These are phyloP conservation scores for Meliscaeva auricollis DNA, from an alignment of 2,888 invertebrate species.

Conservation along the genomic window DNA sequence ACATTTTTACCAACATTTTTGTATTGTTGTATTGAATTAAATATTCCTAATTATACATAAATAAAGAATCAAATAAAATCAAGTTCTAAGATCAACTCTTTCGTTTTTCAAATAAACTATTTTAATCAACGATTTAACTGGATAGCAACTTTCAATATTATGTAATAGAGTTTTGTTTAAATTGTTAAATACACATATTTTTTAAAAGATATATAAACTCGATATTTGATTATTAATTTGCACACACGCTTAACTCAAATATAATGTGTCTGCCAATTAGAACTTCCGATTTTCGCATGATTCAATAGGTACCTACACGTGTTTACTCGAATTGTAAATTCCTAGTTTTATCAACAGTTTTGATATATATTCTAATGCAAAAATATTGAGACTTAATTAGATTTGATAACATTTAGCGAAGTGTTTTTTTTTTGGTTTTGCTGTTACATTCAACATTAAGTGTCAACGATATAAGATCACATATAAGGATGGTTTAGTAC, in stretches of 20 bases:
- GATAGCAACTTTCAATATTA: conserved; percentile 1
- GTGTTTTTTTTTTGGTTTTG: neutral
- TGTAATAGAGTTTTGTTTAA: conserved; percentile 16
- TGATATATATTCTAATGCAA: conserved; percentile 36
- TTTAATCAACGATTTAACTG: neutral
- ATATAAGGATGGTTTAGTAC: conserved; percentile 52
- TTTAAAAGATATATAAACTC: neutral
- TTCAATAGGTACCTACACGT: neutral
- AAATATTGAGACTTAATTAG: conserved; percentile 25
- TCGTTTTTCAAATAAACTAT: conserved; percentile 14
- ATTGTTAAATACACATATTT: neutral
- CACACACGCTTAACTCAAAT: conserved; percentile 2
- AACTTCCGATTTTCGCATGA: conserved; percentile 25
- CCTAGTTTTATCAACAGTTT: neutral
- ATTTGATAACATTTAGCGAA: conserved; percentile 12
- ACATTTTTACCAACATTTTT: neutral
- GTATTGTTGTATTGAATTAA: neutral
- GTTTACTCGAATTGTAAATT: neutral
- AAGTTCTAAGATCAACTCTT: conserved; percentile 48
- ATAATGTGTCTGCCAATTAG: neutral
- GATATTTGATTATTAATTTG: neutral
- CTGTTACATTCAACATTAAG: conserved; percentile 24
- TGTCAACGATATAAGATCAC: conserved; percentile 12
- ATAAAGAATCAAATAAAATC: neutral
- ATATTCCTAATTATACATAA: conserved; percentile 5